Evolutionary conservation across 2,888 invertebrate genomes (phyloP).

Genomic region (Eristalis pertinax): DNA sequence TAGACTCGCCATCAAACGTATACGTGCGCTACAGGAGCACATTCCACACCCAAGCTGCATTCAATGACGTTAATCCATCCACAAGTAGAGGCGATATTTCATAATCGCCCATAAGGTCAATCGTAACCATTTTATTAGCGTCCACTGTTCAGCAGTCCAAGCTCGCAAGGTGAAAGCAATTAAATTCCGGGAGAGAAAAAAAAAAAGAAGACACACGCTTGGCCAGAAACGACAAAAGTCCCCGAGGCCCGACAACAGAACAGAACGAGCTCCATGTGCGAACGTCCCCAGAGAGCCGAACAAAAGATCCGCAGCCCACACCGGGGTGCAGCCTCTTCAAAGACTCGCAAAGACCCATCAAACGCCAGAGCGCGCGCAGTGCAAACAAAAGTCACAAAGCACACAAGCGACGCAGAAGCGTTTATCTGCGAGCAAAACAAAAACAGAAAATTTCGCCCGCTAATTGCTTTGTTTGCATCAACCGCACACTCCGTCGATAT

Average conservation of each 20-base stretch:
- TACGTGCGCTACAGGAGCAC: too few relatives aligned
- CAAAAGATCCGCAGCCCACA: not conserved
- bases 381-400: not conserved
- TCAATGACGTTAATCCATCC: not conserved
- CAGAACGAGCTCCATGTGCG: not conserved
- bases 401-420: not conserved
- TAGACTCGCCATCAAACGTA: too few relatives aligned
- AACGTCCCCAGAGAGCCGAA: not conserved
- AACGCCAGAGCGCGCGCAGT: not conserved
- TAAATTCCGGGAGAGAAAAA: not conserved
- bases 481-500: not conserved
- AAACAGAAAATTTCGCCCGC: not conserved
- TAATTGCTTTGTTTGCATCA: conserved; percentile 8
- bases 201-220: not conserved
- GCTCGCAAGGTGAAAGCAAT: not conserved
- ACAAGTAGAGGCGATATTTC: not conserved
- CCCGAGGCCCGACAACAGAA: not conserved
- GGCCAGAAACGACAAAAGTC: not conserved
- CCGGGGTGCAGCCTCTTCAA: not conserved
- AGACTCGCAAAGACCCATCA: not conserved
- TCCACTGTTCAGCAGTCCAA: not conserved
- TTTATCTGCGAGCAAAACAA: not conserved
- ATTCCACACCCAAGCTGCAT: not conserved
- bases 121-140: not conserved
- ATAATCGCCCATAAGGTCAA: not conserved